Evolutionary conservation across 2,888 invertebrate species (phyloP), one percentile per base, ranked within the genome.

Genomic region (Brachylomia viminalis): DNA sequence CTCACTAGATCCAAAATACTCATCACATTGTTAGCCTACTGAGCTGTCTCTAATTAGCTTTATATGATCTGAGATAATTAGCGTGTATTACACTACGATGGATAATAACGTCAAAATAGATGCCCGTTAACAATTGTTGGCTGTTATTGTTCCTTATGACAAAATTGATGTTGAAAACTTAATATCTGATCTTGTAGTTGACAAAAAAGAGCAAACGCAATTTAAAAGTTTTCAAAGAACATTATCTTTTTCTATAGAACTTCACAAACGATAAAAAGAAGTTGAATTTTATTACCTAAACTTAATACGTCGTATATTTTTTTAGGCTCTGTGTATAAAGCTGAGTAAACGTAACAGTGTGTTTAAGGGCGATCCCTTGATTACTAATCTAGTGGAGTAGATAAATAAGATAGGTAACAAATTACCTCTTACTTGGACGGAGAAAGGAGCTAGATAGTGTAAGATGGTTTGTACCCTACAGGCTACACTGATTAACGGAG

Each of bases 41-140:
- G 90, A 91, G 90, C 90, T 89, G 89, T 90, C 84, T 81, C 86
- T 92, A 93, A 92, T 93, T 92, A 91, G 90, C 90, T n/a, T n/a
- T n/a, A n/a, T n/a, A n/a, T n/a, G n/a, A n/a, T n/a, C n/a, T n/a
- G n/a, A n/a, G n/a, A 87, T 92, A 93, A 92, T 93, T 92, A 91
- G 90, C 90, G 90, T 90, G 82, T 91, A 93, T 91, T 88, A 91
- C 90, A 92, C 88, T 87, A 91, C 90, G 85, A 78, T 91, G 91
- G 82, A 84, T 91, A 90, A 87, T 91, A 83, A 88, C 85, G 78
- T 88, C 88, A 88, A 90, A 91, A 91, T 89, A 89, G 87, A 86
- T 84, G 81, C 82, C 83, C 77, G 80, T 87, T 80, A 86, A 10
- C 42, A 65, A 73, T 72, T 80, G 72, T 38, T 72, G 20, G 23